Evolutionary conservation across 2,888 invertebrate genomes (phyloP).

Genomic region (Dysmachus trigonus): DNA sequence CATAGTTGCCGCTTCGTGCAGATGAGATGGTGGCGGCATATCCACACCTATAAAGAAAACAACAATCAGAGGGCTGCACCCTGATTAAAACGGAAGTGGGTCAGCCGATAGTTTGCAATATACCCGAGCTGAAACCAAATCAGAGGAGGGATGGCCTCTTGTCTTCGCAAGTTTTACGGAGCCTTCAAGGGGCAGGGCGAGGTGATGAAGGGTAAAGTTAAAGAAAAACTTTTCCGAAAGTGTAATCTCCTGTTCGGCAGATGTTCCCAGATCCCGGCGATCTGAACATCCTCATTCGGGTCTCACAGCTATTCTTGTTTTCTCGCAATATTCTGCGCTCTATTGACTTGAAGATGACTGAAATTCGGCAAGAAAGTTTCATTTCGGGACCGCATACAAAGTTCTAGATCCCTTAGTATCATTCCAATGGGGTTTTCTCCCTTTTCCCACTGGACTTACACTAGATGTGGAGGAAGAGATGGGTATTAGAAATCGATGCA

Average conservation of each 20-base stretch:
- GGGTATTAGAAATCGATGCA: neutral
- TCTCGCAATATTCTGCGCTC: slow-evolving; percentile 25
- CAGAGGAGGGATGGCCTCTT: neutral
- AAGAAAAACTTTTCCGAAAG: slow-evolving; percentile 29
- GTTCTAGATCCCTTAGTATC: neutral
- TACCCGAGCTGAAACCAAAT: neutral
- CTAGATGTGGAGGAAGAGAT: neutral
- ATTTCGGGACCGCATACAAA: neutral
- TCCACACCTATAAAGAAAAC: neutral
- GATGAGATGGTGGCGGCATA: neutral
- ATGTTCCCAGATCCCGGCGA: slow-evolving; percentile 25
- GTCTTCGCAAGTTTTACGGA: neutral
- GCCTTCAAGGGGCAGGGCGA: neutral
- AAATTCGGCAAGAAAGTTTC: neutral
- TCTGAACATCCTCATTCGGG: neutral
- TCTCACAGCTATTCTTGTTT: neutral
- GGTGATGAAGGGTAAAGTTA: neutral
- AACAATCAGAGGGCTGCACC: neutral
- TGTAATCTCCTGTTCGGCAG: slow-evolving; percentile 42
- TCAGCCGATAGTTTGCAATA: neutral
- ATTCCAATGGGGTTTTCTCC: neutral
- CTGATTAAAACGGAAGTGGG: slow-evolving; percentile 4
- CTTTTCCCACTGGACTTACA: neutral
- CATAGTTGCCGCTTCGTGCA: neutral
- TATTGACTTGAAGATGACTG: neutral